Conservation (phyloP, 2,113 vertebrate species). For the Neolamprologus longior region DNA sequence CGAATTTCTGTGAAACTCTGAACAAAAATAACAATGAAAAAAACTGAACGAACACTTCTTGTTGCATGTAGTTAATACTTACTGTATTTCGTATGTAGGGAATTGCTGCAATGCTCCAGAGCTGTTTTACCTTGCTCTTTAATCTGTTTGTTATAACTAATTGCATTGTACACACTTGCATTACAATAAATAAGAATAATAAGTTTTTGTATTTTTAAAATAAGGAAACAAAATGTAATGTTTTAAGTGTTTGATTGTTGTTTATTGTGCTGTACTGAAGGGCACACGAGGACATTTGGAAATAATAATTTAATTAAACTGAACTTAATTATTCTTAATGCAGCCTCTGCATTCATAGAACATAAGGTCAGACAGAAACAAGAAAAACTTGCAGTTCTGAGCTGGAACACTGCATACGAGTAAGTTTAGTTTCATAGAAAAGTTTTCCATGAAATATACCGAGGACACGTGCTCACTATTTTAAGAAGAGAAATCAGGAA, state of each 20-base stretch:
- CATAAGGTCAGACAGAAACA: background rate
- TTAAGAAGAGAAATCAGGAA: background rate
- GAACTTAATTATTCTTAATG: background rate
- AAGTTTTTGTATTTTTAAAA: background rate
- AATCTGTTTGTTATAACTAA: background rate
- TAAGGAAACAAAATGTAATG: background rate
- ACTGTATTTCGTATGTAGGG: background rate
- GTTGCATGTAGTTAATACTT: background rate
- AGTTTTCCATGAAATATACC: background rate
- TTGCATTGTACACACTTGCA: fast-evolving
- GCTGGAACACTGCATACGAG: background rate
- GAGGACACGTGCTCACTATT: background rate
- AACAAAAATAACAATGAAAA: background rate
- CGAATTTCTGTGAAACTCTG: background rate
- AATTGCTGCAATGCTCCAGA: background rate
- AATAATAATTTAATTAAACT: background rate
- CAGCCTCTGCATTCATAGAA: background rate
- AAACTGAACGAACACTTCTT: background rate
- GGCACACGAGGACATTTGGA: background rate
- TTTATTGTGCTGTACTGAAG: background rate
- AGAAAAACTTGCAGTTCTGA: background rate
- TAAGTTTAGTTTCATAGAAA: background rate
- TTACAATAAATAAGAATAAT: background rate
- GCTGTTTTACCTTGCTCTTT: background rate
- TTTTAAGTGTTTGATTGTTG: background rate